Conservation (phyloP, 2,113 vertebrate species). For the Amphilophus citrinellus region DNA sequence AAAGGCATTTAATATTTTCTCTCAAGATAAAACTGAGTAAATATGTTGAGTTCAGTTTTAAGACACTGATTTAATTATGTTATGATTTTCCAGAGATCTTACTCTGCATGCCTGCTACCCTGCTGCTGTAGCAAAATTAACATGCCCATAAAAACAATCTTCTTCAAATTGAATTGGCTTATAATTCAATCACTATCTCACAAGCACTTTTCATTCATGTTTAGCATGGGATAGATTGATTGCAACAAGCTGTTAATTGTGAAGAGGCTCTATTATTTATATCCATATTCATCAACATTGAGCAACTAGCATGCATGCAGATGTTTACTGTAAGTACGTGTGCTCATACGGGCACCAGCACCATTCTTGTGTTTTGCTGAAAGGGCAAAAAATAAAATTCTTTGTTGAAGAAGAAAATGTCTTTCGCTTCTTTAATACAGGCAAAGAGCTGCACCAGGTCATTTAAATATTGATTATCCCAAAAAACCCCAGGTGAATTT, state of each 20-base stretch:
- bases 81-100: not conserved
- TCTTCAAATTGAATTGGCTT: not conserved
- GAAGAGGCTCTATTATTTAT: not conserved
- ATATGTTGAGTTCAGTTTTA: not conserved
- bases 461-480: too few species aligned
- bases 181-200: not conserved
- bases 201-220: not conserved
- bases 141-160: not conserved
- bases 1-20: not conserved
- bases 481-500: too few species aligned
- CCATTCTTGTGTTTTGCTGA: too few species aligned
- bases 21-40: not conserved
- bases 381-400: too few species aligned
- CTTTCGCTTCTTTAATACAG: too few species aligned
- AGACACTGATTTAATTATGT: not conserved
- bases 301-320: too few species aligned
- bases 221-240: not conserved
- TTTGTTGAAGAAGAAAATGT: too few species aligned
- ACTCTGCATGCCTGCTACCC: not conserved
- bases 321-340: not conserved
- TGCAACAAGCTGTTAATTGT: not conserved
- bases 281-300: not conserved
- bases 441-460: too few species aligned
- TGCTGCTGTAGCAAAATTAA: slow-evolving; percentile 1
- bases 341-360: too few species aligned